Conservation (phyloP, 2,113 vertebrate species). For the Acrocephalus arundinaceus region DNA sequence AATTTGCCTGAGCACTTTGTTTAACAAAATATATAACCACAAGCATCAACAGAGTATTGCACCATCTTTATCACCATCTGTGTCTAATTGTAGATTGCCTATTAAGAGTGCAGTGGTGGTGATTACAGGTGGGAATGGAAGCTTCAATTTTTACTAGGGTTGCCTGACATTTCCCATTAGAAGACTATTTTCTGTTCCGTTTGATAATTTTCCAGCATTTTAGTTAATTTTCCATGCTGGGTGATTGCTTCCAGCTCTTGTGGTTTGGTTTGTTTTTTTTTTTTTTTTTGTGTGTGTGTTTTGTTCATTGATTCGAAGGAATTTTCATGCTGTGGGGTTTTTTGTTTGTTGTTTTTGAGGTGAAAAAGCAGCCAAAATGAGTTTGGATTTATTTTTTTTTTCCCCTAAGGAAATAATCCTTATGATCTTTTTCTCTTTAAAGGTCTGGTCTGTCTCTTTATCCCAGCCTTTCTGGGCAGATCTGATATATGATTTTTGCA, state of each 20-base stretch:
- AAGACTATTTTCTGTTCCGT: conserved; percentile 1
- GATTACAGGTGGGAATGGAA: conserved; percentile 62
- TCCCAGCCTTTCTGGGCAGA: not conserved
- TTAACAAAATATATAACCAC: conserved; percentile 17
- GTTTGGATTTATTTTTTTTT: not conserved
- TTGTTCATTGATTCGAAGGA: not conserved
- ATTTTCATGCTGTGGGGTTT: not conserved
- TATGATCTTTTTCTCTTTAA: not conserved
- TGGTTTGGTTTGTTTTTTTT: no score
- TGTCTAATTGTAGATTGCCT: conserved; percentile 31
- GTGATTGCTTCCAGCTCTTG: conserved; percentile 8
- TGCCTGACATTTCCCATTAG: conserved; percentile 54
- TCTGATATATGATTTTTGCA: not conserved
- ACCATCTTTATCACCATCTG: conserved; percentile 36
- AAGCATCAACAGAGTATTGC: not conserved
- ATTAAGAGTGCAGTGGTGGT: conserved; percentile 27
- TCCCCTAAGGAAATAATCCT: not conserved
- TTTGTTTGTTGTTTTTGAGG: not conserved
- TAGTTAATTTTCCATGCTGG: conserved; percentile 48
- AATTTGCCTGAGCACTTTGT: conserved; percentile 26
- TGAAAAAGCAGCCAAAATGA: not conserved
- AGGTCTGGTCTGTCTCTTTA: not conserved
- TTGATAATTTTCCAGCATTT: conserved; percentile 37
- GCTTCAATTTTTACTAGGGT: not conserved
- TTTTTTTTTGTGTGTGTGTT: not conserved